phyloP scores from a whole-genome alignment of 2,888 invertebrate genomes.

The Lysandra bellargus region DNA sequence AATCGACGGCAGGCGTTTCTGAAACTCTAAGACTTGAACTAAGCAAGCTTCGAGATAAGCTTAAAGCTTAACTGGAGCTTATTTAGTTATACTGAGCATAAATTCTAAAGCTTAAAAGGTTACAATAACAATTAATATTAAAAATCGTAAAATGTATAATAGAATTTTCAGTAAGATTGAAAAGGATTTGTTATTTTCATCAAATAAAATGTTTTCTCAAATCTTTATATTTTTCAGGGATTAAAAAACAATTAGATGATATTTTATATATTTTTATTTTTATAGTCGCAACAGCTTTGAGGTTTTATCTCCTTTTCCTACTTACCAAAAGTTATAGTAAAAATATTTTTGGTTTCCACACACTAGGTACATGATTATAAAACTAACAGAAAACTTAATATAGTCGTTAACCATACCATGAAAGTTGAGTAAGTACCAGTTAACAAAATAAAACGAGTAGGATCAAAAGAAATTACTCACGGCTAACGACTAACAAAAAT shows the following conservation, averaged over 20 bases:
- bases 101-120: conserved; percentile 13
- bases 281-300: too few species aligned
- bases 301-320: too few species aligned
- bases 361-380: background rate
- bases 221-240: too few species aligned
- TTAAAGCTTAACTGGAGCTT: conserved; percentile 10
- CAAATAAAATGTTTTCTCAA: too few species aligned
- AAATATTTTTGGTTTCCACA: too few species aligned
- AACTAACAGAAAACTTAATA: background rate
- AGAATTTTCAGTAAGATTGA: background rate
- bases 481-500: conserved; percentile 24
- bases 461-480: conserved; percentile 23
- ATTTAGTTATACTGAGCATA: background rate
- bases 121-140: background rate
- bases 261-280: too few species aligned
- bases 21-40: conserved; percentile 19
- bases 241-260: too few species aligned
- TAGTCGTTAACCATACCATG: background rate
- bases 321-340: too few species aligned
- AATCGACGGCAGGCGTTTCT: background rate
- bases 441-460: background rate
- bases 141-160: background rate
- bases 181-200: too few species aligned
- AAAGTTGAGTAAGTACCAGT: background rate
- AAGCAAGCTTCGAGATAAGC: conserved; percentile 17